Conservation (phyloP, 2,113 vertebrate species). For the Smithornis capensis region DNA sequence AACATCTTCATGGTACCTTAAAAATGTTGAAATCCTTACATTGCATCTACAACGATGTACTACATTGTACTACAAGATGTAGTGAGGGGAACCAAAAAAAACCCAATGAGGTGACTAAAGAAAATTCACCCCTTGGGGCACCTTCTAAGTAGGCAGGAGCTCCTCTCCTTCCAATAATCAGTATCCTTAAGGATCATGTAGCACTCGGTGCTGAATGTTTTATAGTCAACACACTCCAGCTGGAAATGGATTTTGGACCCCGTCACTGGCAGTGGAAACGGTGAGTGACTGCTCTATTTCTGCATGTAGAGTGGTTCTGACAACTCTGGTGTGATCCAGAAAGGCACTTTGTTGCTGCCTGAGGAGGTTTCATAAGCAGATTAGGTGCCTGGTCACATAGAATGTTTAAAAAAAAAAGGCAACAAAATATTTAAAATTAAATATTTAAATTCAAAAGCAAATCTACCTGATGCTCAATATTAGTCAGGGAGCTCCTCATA, state of each 20-base stretch:
- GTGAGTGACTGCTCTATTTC: not conserved
- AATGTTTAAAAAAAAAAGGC: not conserved
- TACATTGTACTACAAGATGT: not conserved
- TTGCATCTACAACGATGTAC: not conserved
- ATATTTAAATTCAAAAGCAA: not conserved
- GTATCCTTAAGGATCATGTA: not conserved
- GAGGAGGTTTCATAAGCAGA: not conserved
- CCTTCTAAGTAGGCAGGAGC: not conserved
- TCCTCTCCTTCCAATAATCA: not conserved
- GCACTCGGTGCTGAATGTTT: not conserved
- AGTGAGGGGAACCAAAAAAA: not conserved
- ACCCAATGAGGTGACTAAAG: not conserved
- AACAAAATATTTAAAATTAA: not conserved
- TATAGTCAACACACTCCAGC: not conserved
- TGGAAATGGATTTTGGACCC: not conserved
- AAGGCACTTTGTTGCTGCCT: not conserved
- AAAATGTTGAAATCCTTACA: not conserved
- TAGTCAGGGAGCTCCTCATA: not conserved
- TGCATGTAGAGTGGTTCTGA: not conserved
- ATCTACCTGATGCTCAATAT: not conserved
- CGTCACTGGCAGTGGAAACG: not conserved
- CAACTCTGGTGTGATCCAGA: not conserved
- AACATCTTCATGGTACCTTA: not conserved
- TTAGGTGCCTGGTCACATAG: not conserved
- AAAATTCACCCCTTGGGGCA: not conserved